A percentile compares a stretch with the other conserved stretches of the same genome.
These are phyloP conservation scores for Pseudomyrmex flavicornis DNA, from an alignment of 1,140 invertebrate species.

Conservation along the genomic window DNA sequence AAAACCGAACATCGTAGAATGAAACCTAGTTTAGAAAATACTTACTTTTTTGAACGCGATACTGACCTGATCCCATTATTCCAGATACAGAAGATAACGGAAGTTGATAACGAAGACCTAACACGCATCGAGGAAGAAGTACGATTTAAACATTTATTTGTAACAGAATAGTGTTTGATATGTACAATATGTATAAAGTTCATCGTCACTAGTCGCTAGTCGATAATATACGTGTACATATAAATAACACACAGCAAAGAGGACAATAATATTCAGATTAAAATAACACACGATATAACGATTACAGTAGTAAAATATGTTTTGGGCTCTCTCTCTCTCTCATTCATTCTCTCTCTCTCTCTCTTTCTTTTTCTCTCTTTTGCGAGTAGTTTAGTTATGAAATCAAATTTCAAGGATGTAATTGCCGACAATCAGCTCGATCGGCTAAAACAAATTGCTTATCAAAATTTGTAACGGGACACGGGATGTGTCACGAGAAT, in stretches of 20 bases:
- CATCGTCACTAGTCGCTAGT: constrained; percentile 69
- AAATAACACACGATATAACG: constrained; percentile 68
- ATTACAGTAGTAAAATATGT: constrained; percentile 67
- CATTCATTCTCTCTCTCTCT: too few relatives aligned
- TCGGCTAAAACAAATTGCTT: background rate
- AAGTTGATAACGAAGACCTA: too few relatives aligned
- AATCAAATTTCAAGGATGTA: constrained; percentile 33
- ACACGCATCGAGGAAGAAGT: background rate
- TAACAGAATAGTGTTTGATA: constrained; percentile 82
- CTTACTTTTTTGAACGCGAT: background rate
- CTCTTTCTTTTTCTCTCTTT: too few relatives aligned
- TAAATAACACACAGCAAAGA: constrained; percentile 60
- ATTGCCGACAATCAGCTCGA: background rate
- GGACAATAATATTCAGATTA: constrained; percentile 75
- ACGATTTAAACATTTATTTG: constrained; percentile 77
- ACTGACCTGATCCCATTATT: background rate
- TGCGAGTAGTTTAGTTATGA: background rate
- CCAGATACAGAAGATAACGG: too few relatives aligned
- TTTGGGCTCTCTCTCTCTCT: background rate
- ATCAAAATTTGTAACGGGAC: constrained; percentile 3
- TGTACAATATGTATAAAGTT: constrained; percentile 82
- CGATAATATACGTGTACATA: constrained; percentile 68
- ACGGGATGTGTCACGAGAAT: background rate
- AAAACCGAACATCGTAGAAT: background rate
- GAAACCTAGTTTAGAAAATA: background rate